A percentile compares a stretch with the other conserved stretches of the same genome.
These are phyloP conservation scores for Endotricha flammealis DNA, from an alignment of 2,888 invertebrate species.

Conservation along the genomic window DNA sequence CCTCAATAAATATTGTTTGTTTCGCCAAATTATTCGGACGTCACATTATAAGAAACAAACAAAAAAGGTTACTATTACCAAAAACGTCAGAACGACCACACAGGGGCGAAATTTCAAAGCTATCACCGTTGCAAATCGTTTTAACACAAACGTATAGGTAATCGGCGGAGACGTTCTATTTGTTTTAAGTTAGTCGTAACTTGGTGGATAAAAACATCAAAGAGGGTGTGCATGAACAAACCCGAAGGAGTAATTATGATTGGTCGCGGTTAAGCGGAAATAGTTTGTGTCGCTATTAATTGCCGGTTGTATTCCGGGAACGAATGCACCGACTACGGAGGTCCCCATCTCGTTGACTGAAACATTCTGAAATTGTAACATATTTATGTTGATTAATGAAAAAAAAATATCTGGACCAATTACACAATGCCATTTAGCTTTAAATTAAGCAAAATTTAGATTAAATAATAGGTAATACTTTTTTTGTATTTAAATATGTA, in stretches of 20 bases:
- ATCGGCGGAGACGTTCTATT: constrained; percentile 72
- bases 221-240: constrained; percentile 67
- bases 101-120: constrained; percentile 59
- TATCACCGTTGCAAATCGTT: constrained; percentile 73
- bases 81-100: constrained; percentile 57
- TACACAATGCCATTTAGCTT: too few species aligned
- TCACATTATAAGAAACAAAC: constrained; percentile 48
- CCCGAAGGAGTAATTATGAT: constrained; percentile 74
- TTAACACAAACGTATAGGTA: constrained; percentile 74
- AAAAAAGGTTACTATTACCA: constrained; percentile 46
- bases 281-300: constrained; percentile 74
- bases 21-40: constrained; percentile 43
- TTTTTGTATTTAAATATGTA: too few species aligned
- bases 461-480: too few species aligned
- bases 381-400: too few species aligned
- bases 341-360: too few species aligned
- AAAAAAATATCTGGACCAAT: too few species aligned
- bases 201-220: constrained; percentile 75
- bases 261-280: constrained; percentile 75
- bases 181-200: constrained; percentile 76
- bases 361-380: too few species aligned
- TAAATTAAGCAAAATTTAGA: too few species aligned
- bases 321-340: constrained; percentile 21
- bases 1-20: too few species aligned
- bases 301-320: constrained; percentile 62